Conservation (phyloP, 2,113 vertebrate species). For the Nibea coibor region DNA sequence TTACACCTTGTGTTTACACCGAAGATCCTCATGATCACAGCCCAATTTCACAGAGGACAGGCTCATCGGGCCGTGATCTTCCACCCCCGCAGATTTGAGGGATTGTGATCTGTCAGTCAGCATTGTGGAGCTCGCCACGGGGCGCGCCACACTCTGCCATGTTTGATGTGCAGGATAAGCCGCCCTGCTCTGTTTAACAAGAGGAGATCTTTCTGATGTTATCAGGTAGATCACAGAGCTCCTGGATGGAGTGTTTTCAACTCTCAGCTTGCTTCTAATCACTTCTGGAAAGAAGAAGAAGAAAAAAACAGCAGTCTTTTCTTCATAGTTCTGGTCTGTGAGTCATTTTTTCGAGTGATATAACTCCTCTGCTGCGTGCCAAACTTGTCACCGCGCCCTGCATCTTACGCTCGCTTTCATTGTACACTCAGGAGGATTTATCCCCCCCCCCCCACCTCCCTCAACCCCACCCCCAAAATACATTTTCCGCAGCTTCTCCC, state of each 20-base stretch:
- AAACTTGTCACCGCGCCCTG: slow-evolving; percentile 46
- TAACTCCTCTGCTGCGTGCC: slow-evolving; percentile 41
- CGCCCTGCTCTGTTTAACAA: slow-evolving; percentile 53
- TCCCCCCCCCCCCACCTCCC: slow-evolving; percentile 19
- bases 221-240: slow-evolving; percentile 70
- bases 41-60: slow-evolving; percentile 36
- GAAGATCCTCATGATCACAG: slow-evolving; percentile 37
- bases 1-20: not conserved
- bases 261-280: slow-evolving; percentile 59
- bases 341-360: slow-evolving; percentile 44
- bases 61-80: slow-evolving; percentile 19
- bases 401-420: slow-evolving; percentile 57
- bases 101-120: slow-evolving; percentile 60
- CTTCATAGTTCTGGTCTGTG: slow-evolving; percentile 25
- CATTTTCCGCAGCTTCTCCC: slow-evolving; percentile 61
- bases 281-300: slow-evolving; percentile 24
- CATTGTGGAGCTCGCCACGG: slow-evolving; percentile 19
- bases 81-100: slow-evolving; percentile 26
- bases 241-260: slow-evolving; percentile 51
- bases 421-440: slow-evolving; percentile 61
- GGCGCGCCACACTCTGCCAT: slow-evolving; percentile 29
- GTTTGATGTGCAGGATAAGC: slow-evolving; percentile 47
- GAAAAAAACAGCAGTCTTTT: slow-evolving; percentile 17
- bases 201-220: slow-evolving; percentile 57
- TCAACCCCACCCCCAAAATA: slow-evolving; percentile 26